Percentiles rank a stretch among this genome's conserved stretches.
These are phyloP conservation scores for Otolemur garnettii DNA, from an alignment of 2,113 vertebrate species.

Conservation along the genomic window DNA sequence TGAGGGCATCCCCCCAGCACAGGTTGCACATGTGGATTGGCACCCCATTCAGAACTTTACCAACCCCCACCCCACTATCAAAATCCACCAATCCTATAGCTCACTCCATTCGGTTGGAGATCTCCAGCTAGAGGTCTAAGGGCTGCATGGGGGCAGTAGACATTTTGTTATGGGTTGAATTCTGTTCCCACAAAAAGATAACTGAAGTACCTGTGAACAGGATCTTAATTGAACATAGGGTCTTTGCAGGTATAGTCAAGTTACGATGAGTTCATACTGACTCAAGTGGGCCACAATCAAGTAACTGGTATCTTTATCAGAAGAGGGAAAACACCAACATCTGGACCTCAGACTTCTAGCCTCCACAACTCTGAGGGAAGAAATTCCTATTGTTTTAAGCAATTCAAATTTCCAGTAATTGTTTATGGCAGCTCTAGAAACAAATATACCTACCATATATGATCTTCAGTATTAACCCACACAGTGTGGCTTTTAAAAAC, in stretches of 20 bases:
- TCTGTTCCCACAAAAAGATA: not conserved
- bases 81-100: not conserved
- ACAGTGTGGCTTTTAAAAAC: not conserved
- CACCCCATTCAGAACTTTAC: not conserved
- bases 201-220: not conserved
- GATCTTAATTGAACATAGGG: not conserved
- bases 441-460: not conserved
- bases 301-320: not conserved
- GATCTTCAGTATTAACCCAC: not conserved
- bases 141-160: not conserved
- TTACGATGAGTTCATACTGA: not conserved
- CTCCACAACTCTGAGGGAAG: not conserved
- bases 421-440: not conserved
- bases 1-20: no score
- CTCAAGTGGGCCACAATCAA: not conserved
- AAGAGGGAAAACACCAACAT: not conserved
- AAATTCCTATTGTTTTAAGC: not conserved
- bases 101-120: not conserved
- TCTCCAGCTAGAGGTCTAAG: not conserved
- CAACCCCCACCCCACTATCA: not conserved
- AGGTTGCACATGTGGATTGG: not conserved
- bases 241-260: not conserved
- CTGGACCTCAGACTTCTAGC: not conserved
- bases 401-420: not conserved
- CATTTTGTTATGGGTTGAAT: not conserved